Percentiles rank a stretch among this genome's conserved stretches.
Conservation (phyloP, 2,113 vertebrate species). For the Leptodactylus fuscus region DNA sequence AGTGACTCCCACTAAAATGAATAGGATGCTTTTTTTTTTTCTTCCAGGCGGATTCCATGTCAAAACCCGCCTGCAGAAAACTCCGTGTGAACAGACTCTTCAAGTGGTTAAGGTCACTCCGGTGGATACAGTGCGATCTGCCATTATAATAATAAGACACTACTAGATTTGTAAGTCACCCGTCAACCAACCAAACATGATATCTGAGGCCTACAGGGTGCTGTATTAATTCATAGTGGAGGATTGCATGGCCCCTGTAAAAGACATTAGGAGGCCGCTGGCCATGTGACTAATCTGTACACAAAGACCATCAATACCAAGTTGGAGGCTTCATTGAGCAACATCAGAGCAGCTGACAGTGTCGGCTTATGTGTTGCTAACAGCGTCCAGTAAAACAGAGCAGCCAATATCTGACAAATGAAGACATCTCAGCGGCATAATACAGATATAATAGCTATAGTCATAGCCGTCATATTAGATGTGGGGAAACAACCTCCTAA, state of each 20-base stretch:
- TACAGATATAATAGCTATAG: neutral
- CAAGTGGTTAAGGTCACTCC: no score
- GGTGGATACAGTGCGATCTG: no score
- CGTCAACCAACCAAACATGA: neutral
- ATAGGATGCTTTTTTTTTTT: no score
- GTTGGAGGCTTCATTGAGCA: neutral
- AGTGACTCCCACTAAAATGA: no score
- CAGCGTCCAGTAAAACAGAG: neutral
- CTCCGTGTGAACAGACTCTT: no score
- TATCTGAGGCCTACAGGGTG: neutral
- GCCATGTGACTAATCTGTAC: neutral
- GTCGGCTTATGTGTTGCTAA: neutral
- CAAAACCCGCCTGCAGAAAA: no score
- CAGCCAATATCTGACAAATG: neutral
- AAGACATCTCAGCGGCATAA: neutral
- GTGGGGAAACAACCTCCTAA: no score
- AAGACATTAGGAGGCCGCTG: neutral
- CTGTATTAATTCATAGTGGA: neutral
- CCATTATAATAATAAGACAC: no score
- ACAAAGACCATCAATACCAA: neutral
- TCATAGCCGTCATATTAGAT: no score
- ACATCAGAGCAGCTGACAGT: neutral
- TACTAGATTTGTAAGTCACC: no score
- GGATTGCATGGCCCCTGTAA: neutral
- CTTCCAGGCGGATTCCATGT: no score